Evolutionary conservation across 2,888 invertebrate genomes (phyloP), one percentile per base, ranked within the genome.

Genomic region (Siphlonurus alternatus): DNA sequence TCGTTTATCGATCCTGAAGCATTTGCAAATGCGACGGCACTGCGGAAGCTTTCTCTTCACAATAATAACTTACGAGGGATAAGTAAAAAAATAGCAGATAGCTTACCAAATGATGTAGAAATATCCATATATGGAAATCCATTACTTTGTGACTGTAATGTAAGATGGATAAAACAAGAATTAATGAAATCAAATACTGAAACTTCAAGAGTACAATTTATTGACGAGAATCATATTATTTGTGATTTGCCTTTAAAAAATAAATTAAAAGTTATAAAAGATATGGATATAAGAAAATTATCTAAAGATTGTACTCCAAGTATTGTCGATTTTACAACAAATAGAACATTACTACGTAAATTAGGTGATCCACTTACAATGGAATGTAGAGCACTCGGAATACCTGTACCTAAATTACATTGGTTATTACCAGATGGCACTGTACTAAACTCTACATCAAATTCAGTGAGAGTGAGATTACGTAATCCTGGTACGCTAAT

Each of bases 71-170:
- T 78, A 19, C 67, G 68, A 51, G 73, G 74, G n/a, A 65, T 78
- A 53, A 72, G 75, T 53, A 66, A 70, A 38, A 69, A 70, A 53
- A 67, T 76, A 25, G 68, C 71, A 2, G 67, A 69, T 2, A 69
- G 69, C 18, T 69, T 76, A 61, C 73, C 74, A 18, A 66, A 66
- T 24, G 69, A 74, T 38, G 68, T 69, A 56, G 69, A 72, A 65
- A 70, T 77, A 23, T 72, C 72, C 61, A 68, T 78, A 18, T 72
- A 75, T 65, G 73, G 74, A 61, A 78, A 78, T 67, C 77, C 76
- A 3, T 68, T 78, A 1, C 70, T 70, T 25, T 78, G 78, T 70
- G 77, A 78, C 69, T 78, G 78, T 68, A 77, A 77, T 70, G 70
- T 72, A 2, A 66, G 70, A 15, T 73, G 73, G 73, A 66, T 73